Conservation (phyloP, 2,888 invertebrate species). For the Rhagonycha lutea region DNA sequence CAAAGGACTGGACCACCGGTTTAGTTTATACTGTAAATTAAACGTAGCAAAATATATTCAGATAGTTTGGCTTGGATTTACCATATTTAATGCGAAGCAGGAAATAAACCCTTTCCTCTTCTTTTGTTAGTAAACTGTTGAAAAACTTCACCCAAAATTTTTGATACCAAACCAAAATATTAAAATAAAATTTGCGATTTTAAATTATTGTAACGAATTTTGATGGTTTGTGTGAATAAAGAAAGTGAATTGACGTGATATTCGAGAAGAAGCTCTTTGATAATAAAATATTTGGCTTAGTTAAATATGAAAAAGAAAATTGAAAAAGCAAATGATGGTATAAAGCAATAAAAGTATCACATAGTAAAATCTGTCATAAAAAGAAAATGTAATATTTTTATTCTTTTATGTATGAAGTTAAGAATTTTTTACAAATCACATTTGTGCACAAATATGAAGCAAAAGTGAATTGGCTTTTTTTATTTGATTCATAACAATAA, state of each 20-base stretch:
- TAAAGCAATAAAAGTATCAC: constrained; percentile 1
- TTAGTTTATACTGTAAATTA: neutral
- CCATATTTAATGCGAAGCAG: neutral
- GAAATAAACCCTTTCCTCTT: neutral
- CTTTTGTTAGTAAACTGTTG: neutral
- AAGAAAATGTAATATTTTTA: neutral
- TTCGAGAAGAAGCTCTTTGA: neutral
- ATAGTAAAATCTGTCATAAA: neutral
- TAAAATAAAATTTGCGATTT: neutral
- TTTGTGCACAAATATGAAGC: constrained; percentile 2
- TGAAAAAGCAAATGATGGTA: neutral
- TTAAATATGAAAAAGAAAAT: neutral
- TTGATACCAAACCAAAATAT: neutral
- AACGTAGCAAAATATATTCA: neutral
- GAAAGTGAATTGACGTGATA: neutral
- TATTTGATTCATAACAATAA: constrained; percentile 24
- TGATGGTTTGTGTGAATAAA: neutral
- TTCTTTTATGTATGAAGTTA: constrained; percentile 4
- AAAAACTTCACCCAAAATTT: neutral
- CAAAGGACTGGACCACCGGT: neutral
- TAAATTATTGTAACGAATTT: neutral
- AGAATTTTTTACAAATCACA: constrained; percentile 4
- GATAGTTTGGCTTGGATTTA: neutral
- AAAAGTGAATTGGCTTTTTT: constrained; percentile 19
- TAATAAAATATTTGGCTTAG: neutral